These are phyloP conservation scores for Atta texana DNA, from an alignment of 1,140 invertebrate genomes.

Conservation along the genomic window DNA sequence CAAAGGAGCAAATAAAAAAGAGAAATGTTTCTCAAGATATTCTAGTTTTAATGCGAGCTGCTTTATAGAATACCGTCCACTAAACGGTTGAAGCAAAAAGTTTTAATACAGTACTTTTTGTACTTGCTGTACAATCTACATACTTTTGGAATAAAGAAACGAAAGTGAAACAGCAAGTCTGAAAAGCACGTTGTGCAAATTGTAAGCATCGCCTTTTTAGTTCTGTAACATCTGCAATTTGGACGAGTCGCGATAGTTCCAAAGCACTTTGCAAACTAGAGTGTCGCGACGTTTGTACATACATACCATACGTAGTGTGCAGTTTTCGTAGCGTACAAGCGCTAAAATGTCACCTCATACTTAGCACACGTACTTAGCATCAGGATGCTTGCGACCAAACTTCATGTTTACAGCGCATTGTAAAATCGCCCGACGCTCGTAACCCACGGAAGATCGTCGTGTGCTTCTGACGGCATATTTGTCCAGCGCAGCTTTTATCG, in stretches of 20 bases:
- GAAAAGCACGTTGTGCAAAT: not conserved
- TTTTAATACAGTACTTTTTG: not conserved
- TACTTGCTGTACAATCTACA: not conserved
- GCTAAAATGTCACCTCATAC: not conserved
- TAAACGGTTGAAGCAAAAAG: not conserved
- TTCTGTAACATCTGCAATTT: constrained; percentile 12
- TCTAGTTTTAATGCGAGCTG: not conserved
- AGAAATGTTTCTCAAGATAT: constrained; percentile 33
- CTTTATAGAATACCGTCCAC: not conserved
- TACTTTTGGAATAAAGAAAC: not conserved
- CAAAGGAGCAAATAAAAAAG: not conserved
- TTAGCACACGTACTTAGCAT: too few relatives aligned
- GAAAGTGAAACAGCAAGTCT: not conserved
- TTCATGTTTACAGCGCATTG: constrained; percentile 32
- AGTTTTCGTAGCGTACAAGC: constrained; percentile 11
- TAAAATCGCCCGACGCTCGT: constrained; percentile 18
- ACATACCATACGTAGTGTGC: not conserved
- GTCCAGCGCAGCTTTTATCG: constrained; percentile 33
- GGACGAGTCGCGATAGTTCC: not conserved
- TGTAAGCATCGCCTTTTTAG: not conserved
- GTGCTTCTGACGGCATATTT: constrained; percentile 21
- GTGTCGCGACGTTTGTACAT: not conserved
- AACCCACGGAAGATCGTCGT: not conserved
- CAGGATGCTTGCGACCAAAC: not conserved
- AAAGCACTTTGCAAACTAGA: too few relatives aligned